Conservation (phyloP, 2,797 vertebrate genomes). For the Sternotherus odoratus region DNA sequence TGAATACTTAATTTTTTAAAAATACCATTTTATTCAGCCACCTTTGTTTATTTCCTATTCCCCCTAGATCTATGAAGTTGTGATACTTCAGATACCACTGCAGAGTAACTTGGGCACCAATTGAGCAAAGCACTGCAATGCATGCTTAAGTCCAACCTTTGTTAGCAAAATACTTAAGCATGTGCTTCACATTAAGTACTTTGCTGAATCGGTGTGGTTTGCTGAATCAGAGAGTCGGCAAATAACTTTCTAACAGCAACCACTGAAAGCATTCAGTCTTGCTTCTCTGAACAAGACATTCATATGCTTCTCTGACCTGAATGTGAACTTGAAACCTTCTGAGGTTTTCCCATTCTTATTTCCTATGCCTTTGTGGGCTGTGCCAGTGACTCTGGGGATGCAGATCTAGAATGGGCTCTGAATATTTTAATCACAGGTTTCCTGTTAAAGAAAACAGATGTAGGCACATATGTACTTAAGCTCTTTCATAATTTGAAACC, state of each 20-base stretch:
- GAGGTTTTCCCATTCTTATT: constrained; percentile 49
- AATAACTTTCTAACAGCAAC: constrained; percentile 37
- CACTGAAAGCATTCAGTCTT: constrained; percentile 31
- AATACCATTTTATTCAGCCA: not conserved
- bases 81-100: not conserved
- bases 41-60: not conserved
- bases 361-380: constrained; percentile 49
- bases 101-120: not conserved
- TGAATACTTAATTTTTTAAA: not conserved
- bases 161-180: constrained; percentile 28
- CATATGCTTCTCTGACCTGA: constrained; percentile 48
- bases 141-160: constrained; percentile 6
- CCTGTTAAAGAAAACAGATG: constrained; percentile 62
- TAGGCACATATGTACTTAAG: constrained; percentile 54
- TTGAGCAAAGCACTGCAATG: not conserved
- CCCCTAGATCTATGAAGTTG: not conserved
- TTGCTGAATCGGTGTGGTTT: not conserved
- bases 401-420: constrained; percentile 43
- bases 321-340: constrained; percentile 34
- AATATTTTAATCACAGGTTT: constrained; percentile 69
- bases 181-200: constrained; percentile 21
- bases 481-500: constrained; percentile 64
- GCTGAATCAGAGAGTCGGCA: constrained; percentile 51
- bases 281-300: too few species aligned
- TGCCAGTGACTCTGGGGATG: constrained; percentile 44